A percentile compares a stretch with the other conserved stretches of the same genome.
These are phyloP conservation scores for Trachelus stipa DNA, from an alignment of 2,888 invertebrate genomes.

Conservation along the genomic window DNA sequence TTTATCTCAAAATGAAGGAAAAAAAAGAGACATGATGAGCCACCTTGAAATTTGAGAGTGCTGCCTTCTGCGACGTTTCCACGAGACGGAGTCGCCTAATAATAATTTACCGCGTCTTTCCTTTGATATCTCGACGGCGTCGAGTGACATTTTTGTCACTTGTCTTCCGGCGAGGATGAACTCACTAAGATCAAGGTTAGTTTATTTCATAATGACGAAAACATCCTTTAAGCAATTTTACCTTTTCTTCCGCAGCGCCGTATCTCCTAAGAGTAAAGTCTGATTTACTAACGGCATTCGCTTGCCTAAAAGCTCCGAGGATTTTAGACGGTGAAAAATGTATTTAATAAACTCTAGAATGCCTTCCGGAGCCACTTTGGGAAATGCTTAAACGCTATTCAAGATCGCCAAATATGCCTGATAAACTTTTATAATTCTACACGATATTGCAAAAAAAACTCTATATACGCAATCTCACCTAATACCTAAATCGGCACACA, in stretches of 20 bases:
- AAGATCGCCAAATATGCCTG: background rate
- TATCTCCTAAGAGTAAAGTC: background rate
- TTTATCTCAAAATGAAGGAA: background rate
- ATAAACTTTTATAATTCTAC: background rate
- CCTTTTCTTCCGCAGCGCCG: background rate
- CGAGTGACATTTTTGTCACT: background rate
- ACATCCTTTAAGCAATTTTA: background rate
- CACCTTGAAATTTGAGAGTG: too few relatives aligned
- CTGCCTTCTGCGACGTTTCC: background rate
- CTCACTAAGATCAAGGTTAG: background rate
- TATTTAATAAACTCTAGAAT: constrained; percentile 35
- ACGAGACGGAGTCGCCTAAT: background rate
- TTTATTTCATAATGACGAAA: background rate
- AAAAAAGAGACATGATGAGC: background rate
- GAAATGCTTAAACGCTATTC: background rate
- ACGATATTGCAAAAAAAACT: too few relatives aligned
- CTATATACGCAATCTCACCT: background rate
- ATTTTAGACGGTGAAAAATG: constrained; percentile 29
- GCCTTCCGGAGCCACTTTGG: constrained; percentile 10
- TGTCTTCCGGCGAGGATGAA: background rate
- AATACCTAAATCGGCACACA: background rate
- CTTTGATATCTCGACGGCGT: background rate
- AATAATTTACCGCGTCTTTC: background rate
- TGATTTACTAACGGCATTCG: background rate
- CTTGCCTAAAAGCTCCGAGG: constrained; percentile 17